Conservation (phyloP, 2,113 vertebrate species). For the Notothenia coriiceps region DNA sequence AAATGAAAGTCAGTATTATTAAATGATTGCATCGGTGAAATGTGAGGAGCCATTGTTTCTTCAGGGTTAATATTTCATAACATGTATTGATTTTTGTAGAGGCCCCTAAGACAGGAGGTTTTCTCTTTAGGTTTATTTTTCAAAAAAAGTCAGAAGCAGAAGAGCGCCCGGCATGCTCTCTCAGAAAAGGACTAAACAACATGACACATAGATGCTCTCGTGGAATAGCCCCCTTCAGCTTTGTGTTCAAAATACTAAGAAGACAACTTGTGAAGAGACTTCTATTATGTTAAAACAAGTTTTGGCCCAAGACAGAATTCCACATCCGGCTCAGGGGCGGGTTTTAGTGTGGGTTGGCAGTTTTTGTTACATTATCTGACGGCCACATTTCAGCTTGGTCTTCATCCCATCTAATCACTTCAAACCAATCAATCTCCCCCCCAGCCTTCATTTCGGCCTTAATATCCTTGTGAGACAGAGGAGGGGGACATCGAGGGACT, state of each 20-base stretch:
- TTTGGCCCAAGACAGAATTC: not conserved
- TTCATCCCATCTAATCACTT: constrained; percentile 9
- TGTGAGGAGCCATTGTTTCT: constrained; percentile 1
- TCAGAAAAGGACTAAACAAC: constrained; percentile 10
- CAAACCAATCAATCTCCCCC: constrained; percentile 1
- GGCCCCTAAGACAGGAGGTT: not conserved
- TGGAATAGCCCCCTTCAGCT: constrained; percentile 2
- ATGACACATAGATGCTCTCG: not conserved
- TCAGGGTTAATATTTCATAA: not conserved
- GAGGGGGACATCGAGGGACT: not conserved
- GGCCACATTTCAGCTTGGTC: constrained; percentile 1
- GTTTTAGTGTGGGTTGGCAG: constrained; percentile 24
- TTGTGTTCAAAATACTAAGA: not conserved
- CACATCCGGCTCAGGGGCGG: not conserved
- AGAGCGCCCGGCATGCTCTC: not conserved
- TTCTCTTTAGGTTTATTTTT: not conserved
- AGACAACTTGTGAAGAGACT: not conserved
- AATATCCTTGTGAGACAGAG: not conserved
- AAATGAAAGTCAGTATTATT: not conserved
- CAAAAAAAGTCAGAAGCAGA: not conserved
- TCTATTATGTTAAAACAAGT: not conserved
- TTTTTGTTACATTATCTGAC: constrained; percentile 29
- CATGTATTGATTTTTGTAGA: not conserved
- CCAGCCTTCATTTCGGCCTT: not conserved
- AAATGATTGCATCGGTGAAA: not conserved